These are phyloP conservation scores for Philereme transversata DNA, from an alignment of 2,888 invertebrate species.

Conservation along the genomic window DNA sequence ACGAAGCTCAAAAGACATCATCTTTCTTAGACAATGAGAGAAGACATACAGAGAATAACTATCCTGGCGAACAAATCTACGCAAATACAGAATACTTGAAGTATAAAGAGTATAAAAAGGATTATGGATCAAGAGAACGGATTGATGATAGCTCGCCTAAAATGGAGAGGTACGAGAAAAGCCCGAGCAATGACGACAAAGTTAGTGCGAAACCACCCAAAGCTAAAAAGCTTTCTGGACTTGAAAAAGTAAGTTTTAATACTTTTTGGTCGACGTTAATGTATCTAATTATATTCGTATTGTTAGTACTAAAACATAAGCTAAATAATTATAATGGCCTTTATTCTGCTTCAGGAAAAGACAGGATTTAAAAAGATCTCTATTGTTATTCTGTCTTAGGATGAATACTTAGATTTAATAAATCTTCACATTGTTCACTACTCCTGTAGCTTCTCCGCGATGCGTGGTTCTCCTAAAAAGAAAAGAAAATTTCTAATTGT, in stretches of 20 bases:
- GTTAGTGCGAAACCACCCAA: constrained; percentile 84
- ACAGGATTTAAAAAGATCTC: no score
- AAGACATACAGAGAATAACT: constrained; percentile 88
- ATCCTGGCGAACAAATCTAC: constrained; percentile 76
- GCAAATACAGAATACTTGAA: constrained; percentile 73
- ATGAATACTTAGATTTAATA: no score
- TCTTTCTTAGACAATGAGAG: constrained; percentile 89
- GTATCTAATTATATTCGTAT: no score
- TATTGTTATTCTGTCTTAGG: no score
- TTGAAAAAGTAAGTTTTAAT: constrained; percentile 85
- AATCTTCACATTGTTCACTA: no score
- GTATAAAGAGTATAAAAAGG: constrained; percentile 68
- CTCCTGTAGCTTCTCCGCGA: no score
- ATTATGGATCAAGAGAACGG: constrained; percentile 72
- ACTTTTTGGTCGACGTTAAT: background rate
- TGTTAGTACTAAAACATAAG: no score
- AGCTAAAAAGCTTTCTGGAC: constrained; percentile 87
- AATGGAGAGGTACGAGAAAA: constrained; percentile 84
- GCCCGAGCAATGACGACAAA: constrained; percentile 77
- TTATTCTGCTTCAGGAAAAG: no score
- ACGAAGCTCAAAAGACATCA: constrained; percentile 87
- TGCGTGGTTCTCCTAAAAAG: no score
- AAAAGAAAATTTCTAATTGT: no score
- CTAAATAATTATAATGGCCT: no score
- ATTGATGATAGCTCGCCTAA: constrained; percentile 84